Evolutionary conservation across 2,888 invertebrate species (phyloP).

Genomic region (Melitaea athalia): DNA sequence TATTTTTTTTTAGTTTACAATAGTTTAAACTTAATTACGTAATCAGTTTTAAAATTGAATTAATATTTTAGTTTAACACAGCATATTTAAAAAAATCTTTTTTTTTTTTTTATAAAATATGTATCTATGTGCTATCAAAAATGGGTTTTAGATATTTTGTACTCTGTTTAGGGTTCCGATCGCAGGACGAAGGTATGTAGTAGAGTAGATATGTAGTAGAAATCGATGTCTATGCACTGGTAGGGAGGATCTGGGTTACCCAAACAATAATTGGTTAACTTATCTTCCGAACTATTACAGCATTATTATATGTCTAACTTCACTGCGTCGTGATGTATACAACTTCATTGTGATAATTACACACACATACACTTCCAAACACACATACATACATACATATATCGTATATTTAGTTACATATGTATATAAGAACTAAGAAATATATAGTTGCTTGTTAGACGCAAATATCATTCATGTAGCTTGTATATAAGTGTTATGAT

Average conservation of each 20-base stretch:
- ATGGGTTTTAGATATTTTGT: conserved; percentile 40
- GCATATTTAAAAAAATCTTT: no score
- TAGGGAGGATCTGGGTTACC: conserved; percentile 18
- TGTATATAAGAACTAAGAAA: not conserved
- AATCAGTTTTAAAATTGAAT: conserved; percentile 21
- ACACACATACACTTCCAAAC: not conserved
- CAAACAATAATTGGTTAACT: not conserved
- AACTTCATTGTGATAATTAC: conserved; percentile 1
- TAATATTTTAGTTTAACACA: not conserved
- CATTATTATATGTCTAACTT: conserved; percentile 8
- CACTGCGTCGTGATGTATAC: not conserved
- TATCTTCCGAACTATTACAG: conserved; percentile 9
- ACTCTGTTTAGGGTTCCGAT: conserved; percentile 69
- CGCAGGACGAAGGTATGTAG: conserved; percentile 77
- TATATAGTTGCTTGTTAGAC: not conserved
- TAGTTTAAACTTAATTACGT: no score
- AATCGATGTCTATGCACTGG: conserved; percentile 40
- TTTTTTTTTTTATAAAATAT: no score
- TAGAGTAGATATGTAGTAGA: no score
- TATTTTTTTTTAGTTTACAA: no score
- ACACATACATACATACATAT: not conserved
- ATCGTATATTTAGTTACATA: no score
- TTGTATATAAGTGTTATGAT: conserved; percentile 6
- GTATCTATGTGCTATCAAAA: conserved; percentile 17
- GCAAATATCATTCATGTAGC: not conserved